Base-by-base conservation (phyloP, 2,888 invertebrate genomes). In the Hipparchia semele region DNA sequence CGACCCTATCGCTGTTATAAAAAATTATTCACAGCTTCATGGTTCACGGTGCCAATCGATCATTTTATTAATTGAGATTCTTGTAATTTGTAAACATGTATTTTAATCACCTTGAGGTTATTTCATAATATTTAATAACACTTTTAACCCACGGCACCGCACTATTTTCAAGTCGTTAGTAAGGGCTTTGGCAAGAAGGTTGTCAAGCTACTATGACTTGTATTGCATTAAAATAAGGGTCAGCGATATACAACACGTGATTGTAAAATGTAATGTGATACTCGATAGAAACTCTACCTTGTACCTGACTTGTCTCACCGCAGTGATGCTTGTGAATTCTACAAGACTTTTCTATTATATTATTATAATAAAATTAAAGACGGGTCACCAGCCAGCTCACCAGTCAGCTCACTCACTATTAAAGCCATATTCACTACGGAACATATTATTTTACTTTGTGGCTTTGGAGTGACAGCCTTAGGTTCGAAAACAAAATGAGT, bases 51-150 rank as follows among this genome's bases (percentile, higher is more conserved):
- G 10, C 58, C 58, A 58, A 58, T 58, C 58, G 13, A 58, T 58
- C 58, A 58, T 58, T 23, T 49, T 58, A 23, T 58, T 58, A 58
- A 58, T 58, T 58, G 23, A 58, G 58, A 56, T 58, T 58, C 58
- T 58, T 58, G 23, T 58, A 23, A 58, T 23, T 58, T 58, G 8
- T 58, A 58, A 58, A 23, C 58, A 58, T 23, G 58, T 10, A 56
- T 56, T 23, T 58, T 58, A 23, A 58, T 58, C 56, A 23, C 58
- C 58, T 56, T 58, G 23, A 58, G 58, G 7, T 8, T 58, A 58
- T 58, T 58, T 58, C 58, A 23, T 23, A 58, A 58, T 8, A 58
- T 58, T 58, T 58, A 58, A 58, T 58, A 58, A 58, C 53, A 53
- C 53, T 56, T 56, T n/a, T 56, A 39, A n/a, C 54, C n/a, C 58